Evolutionary conservation across 2,797 vertebrate genomes (phyloP).

Genomic region (Xiphophorus birchmanni): DNA sequence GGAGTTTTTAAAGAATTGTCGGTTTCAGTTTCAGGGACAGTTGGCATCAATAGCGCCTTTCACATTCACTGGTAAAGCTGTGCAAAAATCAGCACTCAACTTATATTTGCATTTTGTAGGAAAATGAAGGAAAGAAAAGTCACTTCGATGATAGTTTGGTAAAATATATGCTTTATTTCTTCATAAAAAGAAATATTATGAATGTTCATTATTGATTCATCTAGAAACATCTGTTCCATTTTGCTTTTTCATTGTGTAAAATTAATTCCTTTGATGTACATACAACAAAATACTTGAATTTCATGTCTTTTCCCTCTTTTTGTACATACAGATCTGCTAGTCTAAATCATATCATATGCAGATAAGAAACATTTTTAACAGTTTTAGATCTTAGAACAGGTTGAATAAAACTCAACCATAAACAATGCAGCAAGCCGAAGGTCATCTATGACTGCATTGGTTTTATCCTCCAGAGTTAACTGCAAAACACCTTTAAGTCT

Average conservation of each 20-base stretch:
- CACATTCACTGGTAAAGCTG: background rate
- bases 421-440: slow-evolving; percentile 79
- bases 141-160: slow-evolving; percentile 72
- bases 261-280: slow-evolving; percentile 93
- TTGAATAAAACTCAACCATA: slow-evolving; percentile 96
- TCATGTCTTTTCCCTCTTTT: slow-evolving; percentile 77
- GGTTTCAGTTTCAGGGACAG: background rate
- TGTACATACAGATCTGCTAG: slow-evolving; percentile 86
- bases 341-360: slow-evolving; percentile 86
- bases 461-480: slow-evolving; percentile 38
- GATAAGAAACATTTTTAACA: slow-evolving; percentile 81
- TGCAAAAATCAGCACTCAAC: background rate
- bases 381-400: slow-evolving; percentile 79
- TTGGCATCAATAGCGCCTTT: background rate
- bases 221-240: slow-evolving; percentile 91
- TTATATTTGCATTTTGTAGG: background rate
- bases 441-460: slow-evolving; percentile 71
- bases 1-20: background rate
- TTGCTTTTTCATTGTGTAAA: slow-evolving; percentile 90
- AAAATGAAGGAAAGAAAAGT: slow-evolving; percentile 27
- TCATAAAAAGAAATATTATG: slow-evolving; percentile 98
- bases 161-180: slow-evolving; percentile 99
- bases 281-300: slow-evolving; percentile 96
- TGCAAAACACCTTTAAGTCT: slow-evolving; percentile 47
- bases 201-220: slow-evolving; percentile 94